Conservation (phyloP, 2,888 invertebrate genomes). For the Chouioia cunea region DNA sequence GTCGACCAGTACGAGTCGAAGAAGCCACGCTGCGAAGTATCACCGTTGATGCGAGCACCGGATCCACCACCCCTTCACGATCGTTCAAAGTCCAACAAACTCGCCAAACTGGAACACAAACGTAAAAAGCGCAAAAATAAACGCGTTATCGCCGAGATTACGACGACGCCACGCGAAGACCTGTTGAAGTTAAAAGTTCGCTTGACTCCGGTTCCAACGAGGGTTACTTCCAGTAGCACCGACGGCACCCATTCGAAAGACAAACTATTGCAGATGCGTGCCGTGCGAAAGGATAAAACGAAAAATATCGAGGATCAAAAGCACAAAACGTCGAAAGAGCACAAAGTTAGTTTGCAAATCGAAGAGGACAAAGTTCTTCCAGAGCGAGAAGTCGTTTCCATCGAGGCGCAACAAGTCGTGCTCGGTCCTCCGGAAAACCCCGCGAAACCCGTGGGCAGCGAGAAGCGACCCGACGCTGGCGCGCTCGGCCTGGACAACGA, state of each 20-base stretch:
- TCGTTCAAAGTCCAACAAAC: conserved; percentile 51
- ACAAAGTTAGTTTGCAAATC: conserved; percentile 18
- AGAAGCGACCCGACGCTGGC: not conserved
- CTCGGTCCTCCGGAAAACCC: not conserved
- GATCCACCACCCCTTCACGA: conserved; percentile 49
- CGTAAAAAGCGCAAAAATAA: conserved; percentile 61
- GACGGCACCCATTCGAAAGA: conserved; percentile 55
- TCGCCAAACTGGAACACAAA: conserved; percentile 58
- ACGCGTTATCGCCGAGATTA: conserved; percentile 63
- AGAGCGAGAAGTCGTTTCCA: not conserved
- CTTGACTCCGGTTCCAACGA: conserved; percentile 60
- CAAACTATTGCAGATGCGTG: conserved; percentile 56
- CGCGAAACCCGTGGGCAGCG: not conserved
- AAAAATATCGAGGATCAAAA: conserved; percentile 47
- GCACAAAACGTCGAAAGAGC: conserved; percentile 28
- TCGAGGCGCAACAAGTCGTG: too few relatives aligned
- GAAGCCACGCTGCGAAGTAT: conserved; percentile 64
- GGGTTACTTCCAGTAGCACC: conserved; percentile 54
- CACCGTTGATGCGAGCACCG: conserved; percentile 60
- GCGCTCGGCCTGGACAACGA: not conserved
- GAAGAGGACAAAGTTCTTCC: not conserved
- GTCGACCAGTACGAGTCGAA: conserved; percentile 54
- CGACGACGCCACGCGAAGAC: conserved; percentile 62
- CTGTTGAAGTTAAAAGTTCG: conserved; percentile 61
- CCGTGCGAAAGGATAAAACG: conserved; percentile 58